phyloP scores from a whole-genome alignment of 2,797 vertebrate genomes.

The Cottoperca gobio region DNA sequence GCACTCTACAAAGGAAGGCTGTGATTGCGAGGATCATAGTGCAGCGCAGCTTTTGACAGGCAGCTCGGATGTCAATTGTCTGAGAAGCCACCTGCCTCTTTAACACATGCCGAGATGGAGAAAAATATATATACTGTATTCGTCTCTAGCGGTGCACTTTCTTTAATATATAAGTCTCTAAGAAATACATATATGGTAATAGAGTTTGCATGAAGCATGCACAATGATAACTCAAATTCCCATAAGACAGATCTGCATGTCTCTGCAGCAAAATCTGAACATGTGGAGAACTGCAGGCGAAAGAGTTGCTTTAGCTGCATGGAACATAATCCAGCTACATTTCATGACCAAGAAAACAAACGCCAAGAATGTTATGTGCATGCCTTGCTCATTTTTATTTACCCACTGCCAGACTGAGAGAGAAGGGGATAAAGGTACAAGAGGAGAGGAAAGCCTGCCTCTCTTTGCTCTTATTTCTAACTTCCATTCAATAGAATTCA shows the following conservation, averaged over 20 bases:
- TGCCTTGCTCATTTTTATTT: not conserved
- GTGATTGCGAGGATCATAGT: constrained; percentile 37
- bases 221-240: constrained; percentile 14
- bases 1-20: constrained; percentile 36
- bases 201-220: constrained; percentile 20
- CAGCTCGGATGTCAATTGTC: constrained; percentile 35
- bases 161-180: constrained; percentile 4
- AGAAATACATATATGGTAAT: constrained; percentile 11
- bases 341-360: constrained; percentile 7
- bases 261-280: not conserved
- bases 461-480: not conserved
- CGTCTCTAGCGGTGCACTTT: not conserved
- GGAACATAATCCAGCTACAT: not conserved
- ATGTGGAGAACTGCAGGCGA: not conserved
- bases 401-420: not conserved
- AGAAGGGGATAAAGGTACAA: not conserved
- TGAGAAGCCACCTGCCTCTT: constrained; percentile 26
- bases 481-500: constrained; percentile 4
- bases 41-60: constrained; percentile 35
- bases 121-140: constrained; percentile 5
- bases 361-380: not conserved
- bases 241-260: constrained; percentile 3
- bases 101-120: constrained; percentile 15
- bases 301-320: not conserved
- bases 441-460: not conserved